phyloP scores from a whole-genome alignment of 2,888 invertebrate species.

The Chirona hameri region DNA sequence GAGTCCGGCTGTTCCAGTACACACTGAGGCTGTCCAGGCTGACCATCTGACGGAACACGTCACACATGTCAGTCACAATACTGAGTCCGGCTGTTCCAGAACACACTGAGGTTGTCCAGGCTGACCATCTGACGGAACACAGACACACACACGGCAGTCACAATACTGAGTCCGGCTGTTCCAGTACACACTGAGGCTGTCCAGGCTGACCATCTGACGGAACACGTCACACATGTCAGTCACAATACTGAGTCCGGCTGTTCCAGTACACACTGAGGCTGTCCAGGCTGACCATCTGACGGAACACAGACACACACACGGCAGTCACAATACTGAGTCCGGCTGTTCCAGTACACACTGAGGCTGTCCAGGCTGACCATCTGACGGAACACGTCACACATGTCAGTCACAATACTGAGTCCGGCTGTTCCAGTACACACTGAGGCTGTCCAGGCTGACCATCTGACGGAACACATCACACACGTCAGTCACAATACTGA shows the following conservation, averaged over 20 bases:
- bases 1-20: slow-evolving; percentile 76
- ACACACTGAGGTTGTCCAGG: too few relatives aligned
- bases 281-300: slow-evolving; percentile 56
- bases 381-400: too few relatives aligned
- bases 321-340: too few relatives aligned
- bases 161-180: slow-evolving; percentile 64
- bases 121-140: too few relatives aligned
- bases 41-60: not conserved
- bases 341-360: too few relatives aligned
- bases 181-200: slow-evolving; percentile 83
- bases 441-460: slow-evolving; percentile 73
- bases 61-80: too few relatives aligned
- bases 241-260: slow-evolving; percentile 52
- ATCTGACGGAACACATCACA: slow-evolving; percentile 52
- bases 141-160: too few relatives aligned
- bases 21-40: slow-evolving; percentile 72
- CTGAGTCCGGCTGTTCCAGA: too few relatives aligned
- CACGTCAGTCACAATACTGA: slow-evolving; percentile 41
- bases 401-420: too few relatives aligned
- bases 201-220: slow-evolving; percentile 67
- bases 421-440: slow-evolving; percentile 81
- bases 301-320: too few relatives aligned
- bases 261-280: slow-evolving; percentile 87
- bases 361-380: too few relatives aligned
- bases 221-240: too few relatives aligned